Evolutionary conservation across 2,797 vertebrate species (phyloP), one percentile per base, ranked within the genome.

Genomic region (Microctenopoma stevenorrisi): DNA sequence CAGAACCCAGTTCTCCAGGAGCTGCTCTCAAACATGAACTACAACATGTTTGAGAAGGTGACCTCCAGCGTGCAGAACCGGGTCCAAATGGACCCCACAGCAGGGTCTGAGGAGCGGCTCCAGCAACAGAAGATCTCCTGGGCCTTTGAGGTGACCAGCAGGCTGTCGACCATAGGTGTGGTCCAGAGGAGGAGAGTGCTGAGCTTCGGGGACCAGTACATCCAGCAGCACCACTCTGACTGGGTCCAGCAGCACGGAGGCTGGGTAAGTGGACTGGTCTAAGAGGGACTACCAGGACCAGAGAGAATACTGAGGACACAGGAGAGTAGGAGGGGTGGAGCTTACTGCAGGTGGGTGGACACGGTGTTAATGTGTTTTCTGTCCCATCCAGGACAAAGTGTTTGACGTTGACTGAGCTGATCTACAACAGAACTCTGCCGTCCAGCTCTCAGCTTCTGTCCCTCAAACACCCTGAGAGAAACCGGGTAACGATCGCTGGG

Each of bases 71-170:
- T 85, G 12, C 26, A 30, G n/a, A 68, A n/a, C 11, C 58, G 71
- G 42, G 64, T 74, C 3, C 50, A 55, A 15, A 15, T 48, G 26
- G 46, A 26, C 60, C 35, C 0, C 4, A 40, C 4, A 3, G 4
- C 22, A 0, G 22, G 2, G 13, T 43, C 37, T 7, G n/a, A 47
- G 10, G 25, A 11, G 11, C 25, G 12, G 42, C 26, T 66, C 48
- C 53, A 85, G 64, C 64, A 59, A 80, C 25, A 62, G 55, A 75
- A 63, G 65, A 89, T 89, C 0, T 86, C 86, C 47, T 72, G 72
- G 76, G 81, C 78, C 69, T 87, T 81, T 26, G 89, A 91, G 70
- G 77, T 86, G 65, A 91, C 88, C 67, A 84, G 78, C 70, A 82
- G 82, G 53, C 73, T 88, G 55, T 68, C 64, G 1, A 46, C 70